Conservation (phyloP, 2,888 invertebrate species). For the Cartodere bifasciata region DNA sequence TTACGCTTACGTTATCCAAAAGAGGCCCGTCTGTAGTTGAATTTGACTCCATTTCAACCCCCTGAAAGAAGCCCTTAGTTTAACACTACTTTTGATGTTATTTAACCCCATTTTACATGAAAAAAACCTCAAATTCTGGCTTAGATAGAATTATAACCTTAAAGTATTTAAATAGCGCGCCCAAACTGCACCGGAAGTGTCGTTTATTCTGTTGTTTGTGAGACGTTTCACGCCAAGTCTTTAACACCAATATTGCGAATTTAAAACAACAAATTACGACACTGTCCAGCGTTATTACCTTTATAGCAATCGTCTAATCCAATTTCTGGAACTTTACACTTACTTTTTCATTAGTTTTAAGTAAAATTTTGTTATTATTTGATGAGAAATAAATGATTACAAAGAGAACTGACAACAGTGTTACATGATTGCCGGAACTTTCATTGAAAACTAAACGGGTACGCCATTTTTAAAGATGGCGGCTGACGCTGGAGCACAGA, state of each 20-base stretch:
- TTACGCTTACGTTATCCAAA: constrained; percentile 32
- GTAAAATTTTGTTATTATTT: constrained; percentile 7
- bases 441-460: too few species aligned
- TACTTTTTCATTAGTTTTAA: neutral
- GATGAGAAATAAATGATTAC: constrained; percentile 18
- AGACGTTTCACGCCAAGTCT: constrained; percentile 5
- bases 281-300: too few species aligned
- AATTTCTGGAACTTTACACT: too few species aligned
- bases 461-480: too few species aligned
- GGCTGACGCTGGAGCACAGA: too few species aligned
- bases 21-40: constrained; percentile 13
- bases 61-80: too few species aligned
- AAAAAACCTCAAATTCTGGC: neutral
- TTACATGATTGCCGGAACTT: too few species aligned
- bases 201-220: neutral
- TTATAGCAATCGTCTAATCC: too few species aligned
- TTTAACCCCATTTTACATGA: constrained; percentile 7
- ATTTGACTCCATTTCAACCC: constrained; percentile 1
- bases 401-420: constrained; percentile 38
- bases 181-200: constrained; percentile 14
- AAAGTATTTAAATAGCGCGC: constrained; percentile 24
- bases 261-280: neutral
- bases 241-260: neutral
- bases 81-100: constrained; percentile 8
- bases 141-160: constrained; percentile 1